A percentile compares a stretch with the other conserved stretches of the same genome.
These are phyloP conservation scores for Anolis apletophallus DNA, from an alignment of 2,797 vertebrate genomes.

Conservation along the genomic window DNA sequence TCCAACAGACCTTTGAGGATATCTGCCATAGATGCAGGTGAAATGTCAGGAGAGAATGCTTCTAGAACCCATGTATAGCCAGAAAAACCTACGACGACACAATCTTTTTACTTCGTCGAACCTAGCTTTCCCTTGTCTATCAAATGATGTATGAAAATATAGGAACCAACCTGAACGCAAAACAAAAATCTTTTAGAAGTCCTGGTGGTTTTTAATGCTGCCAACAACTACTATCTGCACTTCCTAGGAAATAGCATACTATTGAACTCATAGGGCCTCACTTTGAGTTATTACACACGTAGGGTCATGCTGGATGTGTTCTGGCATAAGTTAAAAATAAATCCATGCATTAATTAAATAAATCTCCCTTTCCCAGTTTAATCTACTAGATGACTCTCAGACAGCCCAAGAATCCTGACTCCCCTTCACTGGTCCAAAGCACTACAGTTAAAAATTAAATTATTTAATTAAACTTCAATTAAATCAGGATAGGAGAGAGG, in stretches of 20 bases:
- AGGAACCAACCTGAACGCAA: background rate
- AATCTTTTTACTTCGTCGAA: too few relatives aligned
- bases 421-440: background rate
- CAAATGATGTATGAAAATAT: background rate
- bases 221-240: background rate
- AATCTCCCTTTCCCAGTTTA: background rate
- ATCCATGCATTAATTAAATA: conserved; percentile 13
- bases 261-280: background rate
- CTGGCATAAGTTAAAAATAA: background rate
- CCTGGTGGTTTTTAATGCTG: background rate
- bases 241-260: background rate
- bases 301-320: background rate
- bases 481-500: background rate
- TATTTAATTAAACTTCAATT: background rate
- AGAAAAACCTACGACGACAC: too few relatives aligned
- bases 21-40: too few relatives aligned
- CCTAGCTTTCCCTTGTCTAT: background rate
- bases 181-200: background rate
- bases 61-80: too few relatives aligned
- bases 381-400: background rate
- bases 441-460: background rate
- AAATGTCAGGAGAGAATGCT: too few relatives aligned
- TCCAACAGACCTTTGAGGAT: too few relatives aligned
- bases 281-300: background rate
- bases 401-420: background rate